Percentiles rank a stretch among this genome's conserved stretches.
These are phyloP conservation scores for rat (Rattus norvegicus) DNA, from an alignment of 2,113 vertebrate genomes.

Conservation along the genomic window DNA sequence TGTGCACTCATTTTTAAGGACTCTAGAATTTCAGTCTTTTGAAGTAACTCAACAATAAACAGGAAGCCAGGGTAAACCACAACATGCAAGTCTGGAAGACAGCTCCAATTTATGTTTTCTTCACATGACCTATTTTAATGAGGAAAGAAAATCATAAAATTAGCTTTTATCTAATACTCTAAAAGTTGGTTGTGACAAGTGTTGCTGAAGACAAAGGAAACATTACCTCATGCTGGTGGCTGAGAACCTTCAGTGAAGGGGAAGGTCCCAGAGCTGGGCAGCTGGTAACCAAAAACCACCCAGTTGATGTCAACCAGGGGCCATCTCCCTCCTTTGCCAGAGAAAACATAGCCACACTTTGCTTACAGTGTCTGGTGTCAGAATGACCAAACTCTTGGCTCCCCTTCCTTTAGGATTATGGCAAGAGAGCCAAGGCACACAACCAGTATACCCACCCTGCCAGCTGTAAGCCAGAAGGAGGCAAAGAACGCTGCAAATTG, in stretches of 20 bases:
- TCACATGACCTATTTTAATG: constrained; percentile 57
- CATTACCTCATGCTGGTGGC: constrained; percentile 60
- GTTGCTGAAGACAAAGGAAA: constrained; percentile 66
- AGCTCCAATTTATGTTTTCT: constrained; percentile 62
- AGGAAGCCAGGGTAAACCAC: constrained; percentile 49
- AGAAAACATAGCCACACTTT: constrained; percentile 69
- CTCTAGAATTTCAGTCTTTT: constrained; percentile 55
- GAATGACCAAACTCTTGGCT: constrained; percentile 62
- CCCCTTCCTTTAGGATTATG: neutral
- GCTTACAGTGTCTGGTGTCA: constrained; percentile 65
- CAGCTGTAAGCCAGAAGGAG: constrained; percentile 44
- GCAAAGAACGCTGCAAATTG: neutral
- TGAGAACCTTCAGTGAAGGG: neutral
- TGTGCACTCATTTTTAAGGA: constrained; percentile 47
- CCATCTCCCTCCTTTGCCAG: constrained; percentile 54
- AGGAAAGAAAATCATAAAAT: constrained; percentile 66
- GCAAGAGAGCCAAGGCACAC: constrained; percentile 37
- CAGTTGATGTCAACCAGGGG: neutral
- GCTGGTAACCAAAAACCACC: constrained; percentile 48
- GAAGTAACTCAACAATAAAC: constrained; percentile 67
- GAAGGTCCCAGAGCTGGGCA: neutral
- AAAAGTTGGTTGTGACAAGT: constrained; percentile 49
- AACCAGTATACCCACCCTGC: neutral
- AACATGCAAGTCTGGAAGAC: constrained; percentile 59
- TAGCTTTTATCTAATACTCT: constrained; percentile 55